Conservation (phyloP, 1,140 invertebrate species). For the Zaprionus gabonicus region DNA sequence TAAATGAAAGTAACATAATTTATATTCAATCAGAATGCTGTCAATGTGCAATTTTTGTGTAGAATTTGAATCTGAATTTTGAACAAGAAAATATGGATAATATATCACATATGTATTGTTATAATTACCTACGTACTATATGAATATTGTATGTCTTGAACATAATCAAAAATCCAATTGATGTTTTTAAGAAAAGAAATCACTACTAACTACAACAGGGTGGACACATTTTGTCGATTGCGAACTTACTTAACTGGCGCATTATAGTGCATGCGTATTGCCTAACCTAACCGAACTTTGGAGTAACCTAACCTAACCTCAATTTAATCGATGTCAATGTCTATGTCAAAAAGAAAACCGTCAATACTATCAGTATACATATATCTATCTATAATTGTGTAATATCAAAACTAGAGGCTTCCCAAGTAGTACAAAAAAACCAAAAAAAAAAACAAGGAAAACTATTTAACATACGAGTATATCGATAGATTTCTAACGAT, state of each 20-base stretch:
- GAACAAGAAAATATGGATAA: constrained; percentile 37
- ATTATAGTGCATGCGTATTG: constrained; percentile 28
- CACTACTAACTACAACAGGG: constrained; percentile 57
- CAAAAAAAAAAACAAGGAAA: constrained; percentile 27
- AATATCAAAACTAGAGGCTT: constrained; percentile 78
- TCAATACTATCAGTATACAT: constrained; percentile 64
- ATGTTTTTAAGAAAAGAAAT: constrained; percentile 44
- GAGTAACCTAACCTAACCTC: constrained; percentile 42
- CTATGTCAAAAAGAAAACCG: constrained; percentile 45
- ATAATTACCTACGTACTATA: constrained; percentile 37
- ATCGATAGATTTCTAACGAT: constrained; percentile 20
- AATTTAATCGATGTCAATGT: constrained; percentile 53
- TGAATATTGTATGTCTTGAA: constrained; percentile 56
- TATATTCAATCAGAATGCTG: constrained; percentile 31
- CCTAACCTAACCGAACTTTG: constrained; percentile 39
- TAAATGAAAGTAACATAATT: constrained; percentile 6
- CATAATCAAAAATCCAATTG: constrained; percentile 76
- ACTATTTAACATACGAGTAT: constrained; percentile 7
- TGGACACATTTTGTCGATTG: constrained; percentile 48
- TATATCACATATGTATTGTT: constrained; percentile 51
- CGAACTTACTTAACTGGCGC: constrained; percentile 36
- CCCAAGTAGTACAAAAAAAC: constrained; percentile 79
- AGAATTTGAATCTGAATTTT: constrained; percentile 59
- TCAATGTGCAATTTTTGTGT: constrained; percentile 67
- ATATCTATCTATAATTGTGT: constrained; percentile 38